Conservation (phyloP, 2,113 vertebrate genomes). For the Callithrix jacchus region DNA sequence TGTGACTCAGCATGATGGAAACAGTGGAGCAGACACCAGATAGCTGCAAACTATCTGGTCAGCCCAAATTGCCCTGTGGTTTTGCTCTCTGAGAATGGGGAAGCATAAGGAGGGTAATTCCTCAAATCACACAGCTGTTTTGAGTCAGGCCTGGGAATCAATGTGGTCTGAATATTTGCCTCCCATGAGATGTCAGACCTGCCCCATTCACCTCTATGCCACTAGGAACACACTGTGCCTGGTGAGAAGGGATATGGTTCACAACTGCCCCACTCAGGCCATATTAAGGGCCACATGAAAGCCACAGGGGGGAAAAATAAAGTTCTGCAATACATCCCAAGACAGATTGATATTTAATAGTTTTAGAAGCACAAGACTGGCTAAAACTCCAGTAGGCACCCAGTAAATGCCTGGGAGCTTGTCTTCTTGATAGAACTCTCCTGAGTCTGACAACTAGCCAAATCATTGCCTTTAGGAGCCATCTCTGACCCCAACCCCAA, state of each 20-base stretch:
- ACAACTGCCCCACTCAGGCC: not conserved
- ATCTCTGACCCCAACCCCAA: not conserved
- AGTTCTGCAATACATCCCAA: not conserved
- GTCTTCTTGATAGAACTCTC: not conserved
- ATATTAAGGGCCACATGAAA: not conserved
- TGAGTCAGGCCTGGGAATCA: not conserved
- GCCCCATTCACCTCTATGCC: not conserved
- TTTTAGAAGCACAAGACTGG: not conserved
- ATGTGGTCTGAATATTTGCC: not conserved
- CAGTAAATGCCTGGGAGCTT: not conserved
- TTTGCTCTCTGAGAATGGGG: slow-evolving; percentile 2
- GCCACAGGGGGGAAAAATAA: not conserved
- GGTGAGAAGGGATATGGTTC: not conserved
- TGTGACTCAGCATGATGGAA: not conserved
- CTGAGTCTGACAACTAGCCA: not conserved
- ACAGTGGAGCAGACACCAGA: not conserved
- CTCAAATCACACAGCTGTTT: not conserved
- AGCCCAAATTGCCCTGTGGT: not conserved
- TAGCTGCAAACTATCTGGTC: not conserved
- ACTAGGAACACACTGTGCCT: not conserved
- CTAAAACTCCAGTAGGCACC: not conserved
- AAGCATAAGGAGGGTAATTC: not conserved
- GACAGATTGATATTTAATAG: not conserved
- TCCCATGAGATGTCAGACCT: not conserved
- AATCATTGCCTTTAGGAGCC: not conserved